phyloP scores from a whole-genome alignment of 2,797 vertebrate species.

The Steatocranus sp. region DNA sequence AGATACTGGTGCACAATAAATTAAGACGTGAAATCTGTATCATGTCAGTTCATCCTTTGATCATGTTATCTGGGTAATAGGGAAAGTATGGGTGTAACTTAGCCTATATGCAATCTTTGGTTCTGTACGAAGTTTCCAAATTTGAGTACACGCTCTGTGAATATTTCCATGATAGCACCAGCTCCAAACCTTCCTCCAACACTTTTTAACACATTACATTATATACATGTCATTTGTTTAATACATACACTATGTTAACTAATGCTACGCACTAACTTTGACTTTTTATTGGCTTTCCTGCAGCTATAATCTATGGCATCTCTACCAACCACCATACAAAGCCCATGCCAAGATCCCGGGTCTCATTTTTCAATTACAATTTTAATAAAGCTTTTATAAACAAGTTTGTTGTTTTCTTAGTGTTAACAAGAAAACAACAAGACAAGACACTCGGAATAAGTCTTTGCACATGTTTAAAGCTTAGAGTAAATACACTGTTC shows the following conservation, averaged over 20 bases:
- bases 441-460: background rate
- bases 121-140: background rate
- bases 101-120: background rate
- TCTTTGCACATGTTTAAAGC: background rate
- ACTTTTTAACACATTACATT: background rate
- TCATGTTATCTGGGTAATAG: background rate
- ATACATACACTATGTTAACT: background rate
- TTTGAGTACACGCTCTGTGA: background rate
- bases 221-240: background rate
- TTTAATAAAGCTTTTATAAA: background rate
- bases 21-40: background rate
- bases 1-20: background rate
- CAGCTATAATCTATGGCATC: background rate
- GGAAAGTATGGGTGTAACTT: background rate
- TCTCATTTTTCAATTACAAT: background rate
- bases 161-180: background rate
- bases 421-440: background rate
- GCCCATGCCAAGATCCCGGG: fast-evolving
- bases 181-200: background rate
- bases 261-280: background rate
- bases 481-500: background rate
- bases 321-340: background rate
- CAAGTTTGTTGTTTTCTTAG: background rate
- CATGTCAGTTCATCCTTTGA: background rate
- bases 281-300: background rate